phyloP scores from a whole-genome alignment of 92 coral and sea anemone genomes.

The Porites divaricata region DNA sequence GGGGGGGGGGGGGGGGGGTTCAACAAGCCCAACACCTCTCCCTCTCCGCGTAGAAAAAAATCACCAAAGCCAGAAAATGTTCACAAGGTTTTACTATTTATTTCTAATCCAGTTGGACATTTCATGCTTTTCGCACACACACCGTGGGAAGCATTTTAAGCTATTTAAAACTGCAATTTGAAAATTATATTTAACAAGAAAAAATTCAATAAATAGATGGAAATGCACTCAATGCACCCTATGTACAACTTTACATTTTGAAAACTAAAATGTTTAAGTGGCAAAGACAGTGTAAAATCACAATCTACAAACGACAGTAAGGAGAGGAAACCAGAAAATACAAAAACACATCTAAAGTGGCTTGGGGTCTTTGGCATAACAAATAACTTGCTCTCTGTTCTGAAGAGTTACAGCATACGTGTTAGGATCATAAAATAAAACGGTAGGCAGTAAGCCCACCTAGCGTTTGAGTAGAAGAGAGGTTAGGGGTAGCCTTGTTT shows the following conservation, averaged over 20 bases:
- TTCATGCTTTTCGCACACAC: neutral
- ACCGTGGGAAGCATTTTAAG: neutral
- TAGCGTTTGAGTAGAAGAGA: no score
- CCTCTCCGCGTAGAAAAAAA: neutral
- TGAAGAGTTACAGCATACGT: neutral
- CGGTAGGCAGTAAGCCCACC: neutral
- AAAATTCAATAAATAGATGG: conserved; percentile 1
- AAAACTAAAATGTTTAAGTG: neutral
- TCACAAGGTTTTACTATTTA: neutral
- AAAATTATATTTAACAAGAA: neutral
- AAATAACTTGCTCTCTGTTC: neutral
- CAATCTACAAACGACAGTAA: neutral
- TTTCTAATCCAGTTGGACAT: neutral
- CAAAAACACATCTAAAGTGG: neutral
- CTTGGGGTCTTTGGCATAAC: neutral
- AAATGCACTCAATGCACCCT: neutral
- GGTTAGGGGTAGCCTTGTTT: no score
- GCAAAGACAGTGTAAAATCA: neutral
- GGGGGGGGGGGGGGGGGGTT: no score
- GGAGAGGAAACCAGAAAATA: neutral
- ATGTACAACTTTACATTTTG: neutral
- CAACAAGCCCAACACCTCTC: no score
- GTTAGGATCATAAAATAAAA: neutral
- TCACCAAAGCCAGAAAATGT: neutral
- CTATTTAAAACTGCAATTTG: neutral